These are phyloP conservation scores for Podarcis cretensis DNA, from an alignment of 2,113 vertebrate species.

Conservation along the genomic window DNA sequence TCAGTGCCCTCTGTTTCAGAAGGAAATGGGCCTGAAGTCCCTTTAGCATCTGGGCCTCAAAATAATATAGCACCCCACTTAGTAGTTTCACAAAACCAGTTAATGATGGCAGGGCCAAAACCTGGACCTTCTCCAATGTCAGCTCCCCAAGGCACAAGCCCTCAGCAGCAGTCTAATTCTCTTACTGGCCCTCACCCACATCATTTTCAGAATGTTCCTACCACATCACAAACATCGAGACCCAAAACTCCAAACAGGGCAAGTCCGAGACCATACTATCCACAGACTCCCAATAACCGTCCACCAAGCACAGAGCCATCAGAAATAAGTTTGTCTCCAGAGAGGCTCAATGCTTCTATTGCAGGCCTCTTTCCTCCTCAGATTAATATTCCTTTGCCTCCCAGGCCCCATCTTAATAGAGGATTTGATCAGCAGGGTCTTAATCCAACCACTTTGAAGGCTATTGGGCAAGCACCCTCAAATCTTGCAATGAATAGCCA, in stretches of 20 bases:
- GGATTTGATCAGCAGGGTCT: constrained; percentile 98
- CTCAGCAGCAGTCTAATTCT: constrained; percentile 86
- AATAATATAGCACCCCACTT: constrained; percentile 88
- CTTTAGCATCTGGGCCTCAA: constrained; percentile 73
- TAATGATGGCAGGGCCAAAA: constrained; percentile 87
- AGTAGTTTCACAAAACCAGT: constrained; percentile 85
- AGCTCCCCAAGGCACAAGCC: constrained; percentile 87
- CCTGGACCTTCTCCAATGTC: constrained; percentile 85
- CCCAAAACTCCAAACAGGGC: constrained; percentile 98
- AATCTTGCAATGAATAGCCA: constrained; percentile 80
- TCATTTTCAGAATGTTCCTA: constrained; percentile 91
- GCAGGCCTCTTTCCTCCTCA: constrained; percentile 97
- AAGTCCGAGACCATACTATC: constrained; percentile 95
- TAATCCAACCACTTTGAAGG: constrained; percentile 98
- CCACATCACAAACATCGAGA: constrained; percentile 90
- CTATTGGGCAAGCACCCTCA: constrained; percentile 95
- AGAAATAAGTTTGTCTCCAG: constrained; percentile 97
- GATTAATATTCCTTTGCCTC: constrained; percentile 98
- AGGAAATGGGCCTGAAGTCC: constrained; percentile 71
- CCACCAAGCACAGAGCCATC: constrained; percentile 98
- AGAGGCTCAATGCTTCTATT: constrained; percentile 97
- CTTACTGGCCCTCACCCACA: constrained; percentile 84
- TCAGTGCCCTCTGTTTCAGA: constrained; percentile 73
- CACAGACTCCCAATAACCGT: constrained; percentile 95
- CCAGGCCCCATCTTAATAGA: constrained; percentile 89